Percentiles rank a stretch among this genome's conserved stretches.
These are phyloP conservation scores for Cydia fagiglandana DNA, from an alignment of 1,140 invertebrate species.

Conservation along the genomic window DNA sequence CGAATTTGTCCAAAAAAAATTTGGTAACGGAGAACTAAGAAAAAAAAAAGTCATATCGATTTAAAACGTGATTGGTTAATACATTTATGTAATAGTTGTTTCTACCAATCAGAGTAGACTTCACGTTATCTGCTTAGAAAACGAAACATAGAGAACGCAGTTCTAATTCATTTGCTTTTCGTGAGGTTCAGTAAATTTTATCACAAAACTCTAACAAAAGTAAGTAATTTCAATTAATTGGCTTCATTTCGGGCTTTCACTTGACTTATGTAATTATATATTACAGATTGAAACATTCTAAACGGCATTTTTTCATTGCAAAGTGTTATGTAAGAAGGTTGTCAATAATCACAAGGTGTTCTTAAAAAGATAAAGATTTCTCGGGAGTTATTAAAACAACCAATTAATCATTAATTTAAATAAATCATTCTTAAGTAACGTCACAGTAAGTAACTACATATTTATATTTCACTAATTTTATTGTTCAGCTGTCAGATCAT, in stretches of 20 bases:
- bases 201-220: not conserved
- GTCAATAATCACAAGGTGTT: constrained; percentile 34
- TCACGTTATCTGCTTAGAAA: not conserved
- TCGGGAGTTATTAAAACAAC: not conserved
- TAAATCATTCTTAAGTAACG: too few relatives aligned
- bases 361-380: constrained; percentile 18
- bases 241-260: not conserved
- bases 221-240: constrained; percentile 14
- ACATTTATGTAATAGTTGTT: not conserved
- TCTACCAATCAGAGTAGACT: not conserved
- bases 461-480: not conserved
- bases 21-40: not conserved
- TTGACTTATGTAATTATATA: too few relatives aligned
- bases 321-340: constrained; percentile 61
- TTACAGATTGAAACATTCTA: not conserved
- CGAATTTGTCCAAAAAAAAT: too few relatives aligned
- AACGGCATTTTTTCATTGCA: not conserved
- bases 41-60: constrained; percentile 3
- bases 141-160: constrained; percentile 6
- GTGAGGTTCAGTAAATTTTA: constrained; percentile 1
- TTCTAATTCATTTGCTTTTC: not conserved
- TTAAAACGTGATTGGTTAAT: not conserved
- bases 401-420: not conserved
- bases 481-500: not conserved
- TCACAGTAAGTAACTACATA: not conserved